Percentiles rank a stretch among this genome's conserved stretches.
These are phyloP conservation scores for Euschistus heros DNA, from an alignment of 1,140 invertebrate genomes.

Conservation along the genomic window DNA sequence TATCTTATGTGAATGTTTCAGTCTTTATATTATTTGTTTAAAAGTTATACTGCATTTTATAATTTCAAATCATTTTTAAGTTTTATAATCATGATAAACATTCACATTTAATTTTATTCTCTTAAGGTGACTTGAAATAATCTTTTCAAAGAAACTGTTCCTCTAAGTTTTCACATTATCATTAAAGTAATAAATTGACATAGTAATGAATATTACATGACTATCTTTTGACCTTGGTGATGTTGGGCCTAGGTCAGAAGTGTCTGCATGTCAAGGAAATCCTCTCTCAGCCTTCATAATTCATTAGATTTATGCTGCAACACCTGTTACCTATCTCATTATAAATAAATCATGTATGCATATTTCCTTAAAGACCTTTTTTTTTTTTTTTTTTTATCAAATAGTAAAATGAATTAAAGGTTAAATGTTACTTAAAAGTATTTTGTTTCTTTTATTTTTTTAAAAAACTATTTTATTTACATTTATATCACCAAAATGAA, in stretches of 20 bases:
- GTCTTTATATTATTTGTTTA: no score
- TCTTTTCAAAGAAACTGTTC: background rate
- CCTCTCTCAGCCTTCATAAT: background rate
- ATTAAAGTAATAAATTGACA: background rate
- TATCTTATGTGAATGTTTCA: no score
- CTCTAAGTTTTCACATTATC: constrained; percentile 3
- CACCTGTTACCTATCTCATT: background rate
- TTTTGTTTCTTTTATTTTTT: background rate
- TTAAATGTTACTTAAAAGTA: background rate
- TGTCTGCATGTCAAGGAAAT: constrained; percentile 7
- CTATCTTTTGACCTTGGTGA: constrained; percentile 13
- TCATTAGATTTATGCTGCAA: no score
- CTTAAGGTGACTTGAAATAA: background rate
- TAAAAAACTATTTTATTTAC: background rate
- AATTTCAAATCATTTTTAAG: no score
- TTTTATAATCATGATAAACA: no score
- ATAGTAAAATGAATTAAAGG: background rate
- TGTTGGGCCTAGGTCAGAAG: constrained; percentile 18
- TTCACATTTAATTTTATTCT: no score
- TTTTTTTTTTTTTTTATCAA: background rate
- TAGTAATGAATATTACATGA: background rate
- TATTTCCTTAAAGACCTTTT: background rate
- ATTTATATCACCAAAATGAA: background rate
- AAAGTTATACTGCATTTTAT: no score
- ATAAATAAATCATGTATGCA: background rate